Evolutionary conservation across 1,140 invertebrate genomes (phyloP).

Genomic region (Maniola jurtina): DNA sequence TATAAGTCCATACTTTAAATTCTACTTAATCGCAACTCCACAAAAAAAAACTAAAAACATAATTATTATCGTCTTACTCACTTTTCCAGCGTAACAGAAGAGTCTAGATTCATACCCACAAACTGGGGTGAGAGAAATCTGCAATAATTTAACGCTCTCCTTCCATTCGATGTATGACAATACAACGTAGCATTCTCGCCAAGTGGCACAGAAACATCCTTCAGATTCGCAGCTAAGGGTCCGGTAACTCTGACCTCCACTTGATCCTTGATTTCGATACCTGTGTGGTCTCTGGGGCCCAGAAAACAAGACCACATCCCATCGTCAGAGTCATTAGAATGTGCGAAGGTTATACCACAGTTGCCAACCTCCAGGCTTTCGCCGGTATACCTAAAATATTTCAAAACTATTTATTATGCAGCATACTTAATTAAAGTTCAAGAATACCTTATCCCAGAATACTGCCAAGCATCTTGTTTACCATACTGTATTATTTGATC

Average conservation of each 20-base stretch:
- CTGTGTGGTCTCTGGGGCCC: constrained; percentile 50
- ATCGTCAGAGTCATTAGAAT: constrained; percentile 42
- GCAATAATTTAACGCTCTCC: constrained; percentile 62
- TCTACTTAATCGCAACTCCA: not conserved
- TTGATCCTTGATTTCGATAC: constrained; percentile 52
- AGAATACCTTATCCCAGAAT: no score
- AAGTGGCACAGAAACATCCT: constrained; percentile 34
- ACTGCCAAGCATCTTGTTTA: no score
- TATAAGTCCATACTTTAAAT: no score
- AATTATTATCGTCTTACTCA: constrained; percentile 35
- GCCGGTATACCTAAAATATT: constrained; percentile 52
- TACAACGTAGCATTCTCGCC: constrained; percentile 48
- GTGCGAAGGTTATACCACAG: constrained; percentile 62
- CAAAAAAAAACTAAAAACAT: not conserved
- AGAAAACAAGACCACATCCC: constrained; percentile 71
- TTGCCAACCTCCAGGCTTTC: constrained; percentile 59
- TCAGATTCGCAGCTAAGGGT: constrained; percentile 55
- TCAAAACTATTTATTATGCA: no score
- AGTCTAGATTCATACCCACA: constrained; percentile 54
- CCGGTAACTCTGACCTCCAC: constrained; percentile 60
- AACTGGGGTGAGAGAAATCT: constrained; percentile 54
- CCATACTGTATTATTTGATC: no score
- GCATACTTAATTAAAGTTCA: no score
- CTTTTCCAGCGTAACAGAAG: constrained; percentile 49
- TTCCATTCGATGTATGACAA: constrained; percentile 62